Percentiles rank a stretch among this genome's conserved stretches.
These are phyloP conservation scores for Neolamprologus longior DNA, from an alignment of 2,113 vertebrate species.

Conservation along the genomic window DNA sequence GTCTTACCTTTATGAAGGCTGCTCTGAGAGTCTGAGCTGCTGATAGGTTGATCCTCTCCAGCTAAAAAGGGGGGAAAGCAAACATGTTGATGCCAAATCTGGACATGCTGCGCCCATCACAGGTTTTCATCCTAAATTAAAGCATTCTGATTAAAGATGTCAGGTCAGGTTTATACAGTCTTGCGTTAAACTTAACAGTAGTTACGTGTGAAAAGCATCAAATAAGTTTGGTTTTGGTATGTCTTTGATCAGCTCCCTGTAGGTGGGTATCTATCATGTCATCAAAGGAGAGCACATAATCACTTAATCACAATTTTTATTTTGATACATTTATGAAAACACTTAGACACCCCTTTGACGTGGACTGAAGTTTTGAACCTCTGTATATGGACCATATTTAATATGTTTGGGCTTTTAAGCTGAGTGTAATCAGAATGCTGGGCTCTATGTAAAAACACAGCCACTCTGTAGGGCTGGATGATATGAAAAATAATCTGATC, in stretches of 20 bases:
- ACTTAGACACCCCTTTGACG: not conserved
- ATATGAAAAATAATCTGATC: not conserved
- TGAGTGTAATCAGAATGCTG: not conserved
- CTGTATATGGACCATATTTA: not conserved
- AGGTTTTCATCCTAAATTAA: not conserved
- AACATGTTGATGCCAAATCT: not conserved
- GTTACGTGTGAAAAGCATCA: not conserved
- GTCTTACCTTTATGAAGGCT: slow-evolving; percentile 94
- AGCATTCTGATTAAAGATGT: not conserved
- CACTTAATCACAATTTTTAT: not conserved
- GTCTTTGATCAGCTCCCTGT: not conserved
- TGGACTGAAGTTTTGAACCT: not conserved
- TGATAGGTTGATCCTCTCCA: slow-evolving; percentile 96
- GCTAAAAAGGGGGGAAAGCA: slow-evolving; percentile 55
- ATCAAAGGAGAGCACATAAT: not conserved
- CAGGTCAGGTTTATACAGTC: not conserved
- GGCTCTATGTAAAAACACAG: not conserved
- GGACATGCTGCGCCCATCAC: not conserved
- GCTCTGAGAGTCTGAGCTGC: slow-evolving; percentile 97
- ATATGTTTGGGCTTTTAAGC: not conserved
- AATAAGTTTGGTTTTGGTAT: not conserved
- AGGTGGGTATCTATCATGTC: not conserved
- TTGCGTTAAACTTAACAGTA: not conserved
- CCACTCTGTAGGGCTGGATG: not conserved
- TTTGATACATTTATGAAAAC: not conserved